Evolutionary conservation across 2,797 vertebrate genomes (phyloP).

Genomic region (Acanthis flammea): DNA sequence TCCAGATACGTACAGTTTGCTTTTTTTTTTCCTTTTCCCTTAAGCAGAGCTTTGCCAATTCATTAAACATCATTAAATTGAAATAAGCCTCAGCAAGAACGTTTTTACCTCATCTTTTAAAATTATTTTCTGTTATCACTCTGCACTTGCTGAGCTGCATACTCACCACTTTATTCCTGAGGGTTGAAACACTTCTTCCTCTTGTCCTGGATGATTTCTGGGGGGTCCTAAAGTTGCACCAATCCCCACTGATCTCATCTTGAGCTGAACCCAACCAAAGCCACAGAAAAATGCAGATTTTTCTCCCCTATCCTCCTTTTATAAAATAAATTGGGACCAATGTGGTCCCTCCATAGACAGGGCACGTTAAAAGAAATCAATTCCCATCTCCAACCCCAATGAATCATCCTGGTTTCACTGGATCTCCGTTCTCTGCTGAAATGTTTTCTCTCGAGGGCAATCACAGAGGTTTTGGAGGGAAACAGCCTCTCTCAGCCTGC

Average conservation of each 20-base stretch:
- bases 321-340: background rate
- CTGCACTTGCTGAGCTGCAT: background rate
- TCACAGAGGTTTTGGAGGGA: background rate
- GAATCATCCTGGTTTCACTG: background rate
- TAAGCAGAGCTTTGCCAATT: constrained; percentile 18
- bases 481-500: background rate
- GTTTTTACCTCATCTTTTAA: constrained; percentile 4
- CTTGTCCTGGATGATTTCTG: background rate
- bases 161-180: constrained; percentile 1
- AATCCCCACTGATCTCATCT: background rate
- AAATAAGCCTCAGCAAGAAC: background rate
- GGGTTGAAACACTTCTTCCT: background rate
- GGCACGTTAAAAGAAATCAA: background rate
- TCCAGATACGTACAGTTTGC: background rate
- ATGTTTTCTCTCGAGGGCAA: background rate
- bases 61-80: constrained; percentile 12
- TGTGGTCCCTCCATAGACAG: background rate
- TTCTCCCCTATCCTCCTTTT: background rate
- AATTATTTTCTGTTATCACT: background rate
- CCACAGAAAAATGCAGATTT: background rate
- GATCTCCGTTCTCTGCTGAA: background rate
- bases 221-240: background rate
- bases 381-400: background rate
- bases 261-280: background rate
- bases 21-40: background rate